A percentile compares a stretch with the other conserved stretches of the same genome.
Conservation (phyloP, 92 coral and sea anemone species). For the Meandrina meandrites region DNA sequence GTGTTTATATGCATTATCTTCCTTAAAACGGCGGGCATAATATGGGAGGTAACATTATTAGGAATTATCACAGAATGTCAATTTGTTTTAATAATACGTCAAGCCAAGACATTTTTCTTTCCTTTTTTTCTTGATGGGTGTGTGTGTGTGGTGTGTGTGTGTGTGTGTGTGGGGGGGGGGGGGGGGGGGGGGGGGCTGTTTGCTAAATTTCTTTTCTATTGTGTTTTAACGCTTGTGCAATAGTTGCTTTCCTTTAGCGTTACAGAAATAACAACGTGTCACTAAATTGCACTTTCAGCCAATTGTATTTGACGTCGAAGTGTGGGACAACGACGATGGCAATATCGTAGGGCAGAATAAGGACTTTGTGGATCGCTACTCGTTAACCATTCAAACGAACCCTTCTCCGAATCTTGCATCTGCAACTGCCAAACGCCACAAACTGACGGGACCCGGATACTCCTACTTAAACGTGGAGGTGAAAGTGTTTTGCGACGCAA, state of each 20-base stretch:
- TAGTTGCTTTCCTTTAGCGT: background rate
- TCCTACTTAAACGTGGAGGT: constrained; percentile 55
- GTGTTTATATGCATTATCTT: too few species aligned
- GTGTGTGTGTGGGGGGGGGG: too few species aligned
- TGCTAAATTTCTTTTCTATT: background rate
- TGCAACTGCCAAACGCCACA: constrained; percentile 36
- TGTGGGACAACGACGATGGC: constrained; percentile 67
- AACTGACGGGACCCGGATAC: constrained; percentile 41
- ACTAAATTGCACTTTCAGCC: background rate
- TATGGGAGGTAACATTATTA: too few species aligned
- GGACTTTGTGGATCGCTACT: constrained; percentile 63
- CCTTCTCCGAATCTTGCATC: constrained; percentile 36
- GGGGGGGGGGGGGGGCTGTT: too few species aligned
- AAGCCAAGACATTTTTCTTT: too few species aligned
- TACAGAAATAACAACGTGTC: background rate
- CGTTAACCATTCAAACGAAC: constrained; percentile 36
- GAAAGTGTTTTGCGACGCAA: constrained; percentile 68
- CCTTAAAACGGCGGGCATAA: background rate
- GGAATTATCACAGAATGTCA: too few species aligned
- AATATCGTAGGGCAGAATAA: constrained; percentile 12
- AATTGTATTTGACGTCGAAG: constrained; percentile 42
- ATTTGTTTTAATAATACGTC: background rate
- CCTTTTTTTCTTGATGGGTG: too few species aligned
- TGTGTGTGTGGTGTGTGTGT: too few species aligned
- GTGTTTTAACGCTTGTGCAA: background rate